Conservation (phyloP, 2,888 invertebrate genomes). For the Drosophila ustulata region DNA sequence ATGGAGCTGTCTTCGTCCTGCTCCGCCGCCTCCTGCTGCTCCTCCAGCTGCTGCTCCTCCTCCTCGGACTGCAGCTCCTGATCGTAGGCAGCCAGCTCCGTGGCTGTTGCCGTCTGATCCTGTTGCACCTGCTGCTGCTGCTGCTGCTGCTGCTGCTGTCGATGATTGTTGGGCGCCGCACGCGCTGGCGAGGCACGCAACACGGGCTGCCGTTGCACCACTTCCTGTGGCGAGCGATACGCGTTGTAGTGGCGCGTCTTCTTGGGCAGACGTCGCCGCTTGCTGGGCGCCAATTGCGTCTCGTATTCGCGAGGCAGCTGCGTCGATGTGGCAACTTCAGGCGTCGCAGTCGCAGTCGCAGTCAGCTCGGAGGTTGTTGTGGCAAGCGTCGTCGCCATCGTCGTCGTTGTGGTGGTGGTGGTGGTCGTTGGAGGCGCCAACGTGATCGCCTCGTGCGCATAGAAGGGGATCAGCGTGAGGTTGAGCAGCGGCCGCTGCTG, state of each 20-base stretch:
- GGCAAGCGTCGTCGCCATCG: not conserved
- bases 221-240: slow-evolving; percentile 73
- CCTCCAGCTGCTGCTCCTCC: not conserved
- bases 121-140: too few relatives aligned
- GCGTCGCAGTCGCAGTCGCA: not conserved
- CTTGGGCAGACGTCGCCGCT: slow-evolving; percentile 54
- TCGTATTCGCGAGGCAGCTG: slow-evolving; percentile 41
- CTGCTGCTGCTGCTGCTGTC: slow-evolving; percentile 22
- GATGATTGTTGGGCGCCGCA: slow-evolving; percentile 67
- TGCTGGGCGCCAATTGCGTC: slow-evolving; percentile 47
- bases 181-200: slow-evolving; percentile 26
- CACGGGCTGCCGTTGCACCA: slow-evolving; percentile 67
- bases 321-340: slow-evolving; percentile 8
- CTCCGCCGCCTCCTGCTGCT: not conserved
- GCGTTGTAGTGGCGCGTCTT: slow-evolving; percentile 69
- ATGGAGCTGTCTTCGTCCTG: slow-evolving; percentile 42
- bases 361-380: not conserved
- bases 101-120: slow-evolving; percentile 20
- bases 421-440: not conserved
- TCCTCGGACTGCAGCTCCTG: not conserved
- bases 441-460: slow-evolving; percentile 81
- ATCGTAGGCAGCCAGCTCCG: not conserved
- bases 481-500: slow-evolving; percentile 57
- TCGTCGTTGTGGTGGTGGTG: not conserved
- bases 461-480: slow-evolving; percentile 83